A percentile compares a stretch with the other conserved stretches of the same genome.
Conservation (phyloP, 2,797 vertebrate species). For the Sarcoramphus papa region DNA sequence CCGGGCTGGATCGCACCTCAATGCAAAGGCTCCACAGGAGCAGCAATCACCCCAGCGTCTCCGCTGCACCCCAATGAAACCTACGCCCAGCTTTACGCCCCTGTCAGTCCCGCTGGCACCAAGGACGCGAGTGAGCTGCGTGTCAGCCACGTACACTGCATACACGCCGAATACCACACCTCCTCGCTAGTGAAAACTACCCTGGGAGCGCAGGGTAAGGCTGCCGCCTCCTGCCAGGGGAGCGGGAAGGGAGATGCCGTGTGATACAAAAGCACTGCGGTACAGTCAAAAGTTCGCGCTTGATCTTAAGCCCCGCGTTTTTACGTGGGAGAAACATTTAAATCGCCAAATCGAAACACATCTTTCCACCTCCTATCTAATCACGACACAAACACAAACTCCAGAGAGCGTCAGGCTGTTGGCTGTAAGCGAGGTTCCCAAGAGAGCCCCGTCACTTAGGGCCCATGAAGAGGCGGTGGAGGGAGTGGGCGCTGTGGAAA, state of each 20-base stretch:
- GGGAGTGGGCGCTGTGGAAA: rapidly evolving
- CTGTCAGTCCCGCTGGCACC: rapidly evolving
- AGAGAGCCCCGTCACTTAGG: rapidly evolving
- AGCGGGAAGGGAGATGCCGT: rapidly evolving
- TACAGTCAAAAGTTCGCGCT: rapidly evolving
- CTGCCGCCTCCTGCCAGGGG: neutral
- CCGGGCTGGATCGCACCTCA: neutral
- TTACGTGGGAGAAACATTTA: neutral
- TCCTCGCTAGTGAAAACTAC: neutral
- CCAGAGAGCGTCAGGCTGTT: neutral
- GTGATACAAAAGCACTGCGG: rapidly evolving
- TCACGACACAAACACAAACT: neutral
- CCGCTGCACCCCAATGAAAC: neutral
- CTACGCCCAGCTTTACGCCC: rapidly evolving
- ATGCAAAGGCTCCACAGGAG: neutral
- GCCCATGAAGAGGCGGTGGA: rapidly evolving
- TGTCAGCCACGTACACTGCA: rapidly evolving
- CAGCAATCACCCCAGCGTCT: neutral
- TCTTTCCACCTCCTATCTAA: neutral
- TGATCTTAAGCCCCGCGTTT: rapidly evolving
- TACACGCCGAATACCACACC: rapidly evolving
- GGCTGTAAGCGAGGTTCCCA: rapidly evolving
- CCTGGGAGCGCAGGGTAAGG: neutral
- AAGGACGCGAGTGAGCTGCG: rapidly evolving
- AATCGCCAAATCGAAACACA: rapidly evolving